Conservation (phyloP, 2,888 invertebrate genomes). For the Dendrolimus pini region DNA sequence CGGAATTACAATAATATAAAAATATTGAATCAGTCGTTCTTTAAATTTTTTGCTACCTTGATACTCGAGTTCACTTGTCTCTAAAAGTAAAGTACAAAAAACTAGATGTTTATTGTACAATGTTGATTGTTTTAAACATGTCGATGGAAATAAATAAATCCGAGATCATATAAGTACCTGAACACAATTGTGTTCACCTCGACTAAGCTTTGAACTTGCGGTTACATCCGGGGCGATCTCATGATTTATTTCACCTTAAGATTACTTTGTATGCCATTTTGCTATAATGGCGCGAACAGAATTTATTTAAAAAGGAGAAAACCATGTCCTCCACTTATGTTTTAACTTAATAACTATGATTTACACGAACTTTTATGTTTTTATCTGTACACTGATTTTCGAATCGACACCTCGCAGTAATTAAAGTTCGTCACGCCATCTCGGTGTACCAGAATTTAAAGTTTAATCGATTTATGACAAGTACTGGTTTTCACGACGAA, state of each 20-base stretch:
- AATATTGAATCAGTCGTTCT: too few species aligned
- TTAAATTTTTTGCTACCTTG: too few species aligned
- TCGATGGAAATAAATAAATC: too few species aligned
- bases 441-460: slow-evolving; percentile 51
- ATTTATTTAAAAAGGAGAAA: neutral
- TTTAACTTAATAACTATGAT: slow-evolving; percentile 59
- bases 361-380: slow-evolving; percentile 50
- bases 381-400: slow-evolving; percentile 57
- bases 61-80: too few species aligned
- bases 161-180: too few species aligned
- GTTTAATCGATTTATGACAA: slow-evolving; percentile 61
- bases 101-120: too few species aligned
- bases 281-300: neutral
- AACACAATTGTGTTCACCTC: too few species aligned
- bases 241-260: neutral
- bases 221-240: too few species aligned
- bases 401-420: slow-evolving; percentile 69
- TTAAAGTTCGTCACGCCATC: slow-evolving; percentile 69
- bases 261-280: neutral
- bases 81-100: too few species aligned
- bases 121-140: too few species aligned
- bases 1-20: too few species aligned
- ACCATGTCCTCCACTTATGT: slow-evolving; percentile 2
- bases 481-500: slow-evolving; percentile 50
- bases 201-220: too few species aligned